Conservation (phyloP, 2,113 vertebrate genomes). For the Burhinus bistriatus region DNA sequence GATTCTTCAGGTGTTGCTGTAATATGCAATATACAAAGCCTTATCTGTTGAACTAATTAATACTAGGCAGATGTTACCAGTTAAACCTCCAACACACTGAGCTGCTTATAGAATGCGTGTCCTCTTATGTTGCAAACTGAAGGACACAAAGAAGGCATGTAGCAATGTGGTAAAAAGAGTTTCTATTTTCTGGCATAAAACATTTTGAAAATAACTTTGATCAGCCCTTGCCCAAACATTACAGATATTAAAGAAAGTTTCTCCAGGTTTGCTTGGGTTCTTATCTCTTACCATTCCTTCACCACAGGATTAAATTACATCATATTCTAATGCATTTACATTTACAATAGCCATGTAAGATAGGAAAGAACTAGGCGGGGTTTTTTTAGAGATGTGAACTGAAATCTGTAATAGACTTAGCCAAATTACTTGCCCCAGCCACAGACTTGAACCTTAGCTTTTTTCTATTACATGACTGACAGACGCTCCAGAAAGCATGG, state of each 20-base stretch:
- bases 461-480: background rate
- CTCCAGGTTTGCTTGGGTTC: background rate
- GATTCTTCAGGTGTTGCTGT: background rate
- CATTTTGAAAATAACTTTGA: background rate
- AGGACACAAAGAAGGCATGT: background rate
- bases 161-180: background rate
- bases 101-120: background rate
- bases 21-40: background rate
- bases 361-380: background rate
- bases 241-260: background rate
- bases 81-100: background rate
- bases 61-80: background rate
- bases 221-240: background rate
- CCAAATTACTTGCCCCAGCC: background rate
- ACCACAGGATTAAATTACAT: background rate
- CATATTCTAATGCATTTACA: background rate
- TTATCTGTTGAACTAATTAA: background rate
- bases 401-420: background rate
- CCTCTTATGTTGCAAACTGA: background rate
- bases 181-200: background rate
- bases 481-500: background rate
- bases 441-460: background rate
- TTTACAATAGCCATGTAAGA: background rate
- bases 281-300: background rate
- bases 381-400: background rate